Evolutionary conservation across 2,888 invertebrate genomes (phyloP).

Genomic region (Drosophila conformis): DNA sequence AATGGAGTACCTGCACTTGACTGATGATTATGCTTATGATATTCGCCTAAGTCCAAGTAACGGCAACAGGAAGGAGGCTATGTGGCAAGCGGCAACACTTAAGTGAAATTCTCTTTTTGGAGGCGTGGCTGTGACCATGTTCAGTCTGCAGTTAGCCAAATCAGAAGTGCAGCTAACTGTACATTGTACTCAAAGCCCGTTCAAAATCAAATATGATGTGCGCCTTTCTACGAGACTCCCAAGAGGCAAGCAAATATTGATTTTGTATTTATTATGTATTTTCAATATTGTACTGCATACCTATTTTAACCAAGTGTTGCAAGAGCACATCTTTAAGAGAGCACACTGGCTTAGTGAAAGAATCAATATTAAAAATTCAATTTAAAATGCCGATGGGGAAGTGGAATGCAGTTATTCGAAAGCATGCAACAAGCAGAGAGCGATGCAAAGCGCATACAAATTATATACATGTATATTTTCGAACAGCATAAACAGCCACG

Average conservation of each 20-base stretch:
- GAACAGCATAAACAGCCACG: background rate
- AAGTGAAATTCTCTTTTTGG: conserved; percentile 37
- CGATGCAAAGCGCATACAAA: background rate
- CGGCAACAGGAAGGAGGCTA: background rate
- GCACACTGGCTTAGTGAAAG: background rate
- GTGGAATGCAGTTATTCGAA: background rate
- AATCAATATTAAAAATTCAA: background rate
- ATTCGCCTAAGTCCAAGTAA: conserved; percentile 13
- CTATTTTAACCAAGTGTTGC: background rate
- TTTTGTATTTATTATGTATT: background rate
- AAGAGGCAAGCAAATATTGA: background rate
- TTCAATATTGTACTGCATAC: background rate
- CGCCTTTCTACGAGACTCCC: conserved; percentile 29
- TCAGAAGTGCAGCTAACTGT: conserved; percentile 29
- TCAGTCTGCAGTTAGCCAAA: conserved; percentile 10
- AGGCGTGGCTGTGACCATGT: conserved; percentile 32
- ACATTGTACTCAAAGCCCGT: background rate
- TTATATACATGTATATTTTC: background rate
- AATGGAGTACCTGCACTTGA: conserved; percentile 41
- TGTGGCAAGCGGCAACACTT: conserved; percentile 21
- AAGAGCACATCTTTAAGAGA: background rate
- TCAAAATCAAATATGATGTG: conserved; percentile 1
- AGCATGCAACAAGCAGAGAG: background rate
- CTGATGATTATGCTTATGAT: conserved; percentile 49
- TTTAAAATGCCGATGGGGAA: background rate